Conservation (phyloP, 30 jellyfish, hydroid and myxozoan genomes). For the Hydractinia echinata region DNA sequence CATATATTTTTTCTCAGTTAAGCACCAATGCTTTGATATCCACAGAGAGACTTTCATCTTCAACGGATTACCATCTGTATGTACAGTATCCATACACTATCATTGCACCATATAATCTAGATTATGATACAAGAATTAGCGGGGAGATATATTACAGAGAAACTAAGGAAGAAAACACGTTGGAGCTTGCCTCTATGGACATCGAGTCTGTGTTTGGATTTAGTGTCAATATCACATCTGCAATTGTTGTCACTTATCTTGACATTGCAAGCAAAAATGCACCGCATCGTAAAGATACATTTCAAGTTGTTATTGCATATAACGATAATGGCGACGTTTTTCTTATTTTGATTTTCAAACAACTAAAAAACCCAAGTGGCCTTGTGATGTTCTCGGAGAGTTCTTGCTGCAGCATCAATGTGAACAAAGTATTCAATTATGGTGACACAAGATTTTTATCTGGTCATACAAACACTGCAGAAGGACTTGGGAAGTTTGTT, state of each 20-base stretch:
- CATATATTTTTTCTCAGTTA: background rate
- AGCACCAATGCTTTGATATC: background rate
- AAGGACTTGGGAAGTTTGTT: no score
- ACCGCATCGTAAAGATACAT: background rate
- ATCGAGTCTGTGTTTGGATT: background rate
- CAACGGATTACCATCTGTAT: background rate
- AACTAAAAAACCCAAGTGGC: background rate
- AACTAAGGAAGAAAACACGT: background rate
- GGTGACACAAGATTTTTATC: no score
- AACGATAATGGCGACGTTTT: background rate
- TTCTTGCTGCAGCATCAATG: background rate
- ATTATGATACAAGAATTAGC: background rate
- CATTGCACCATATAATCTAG: background rate
- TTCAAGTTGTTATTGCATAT: background rate
- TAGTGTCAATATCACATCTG: background rate
- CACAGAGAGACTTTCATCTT: background rate
- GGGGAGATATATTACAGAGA: conserved; percentile 13
- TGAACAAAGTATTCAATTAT: no score
- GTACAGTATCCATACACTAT: background rate
- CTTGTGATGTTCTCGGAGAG: conserved; percentile 4
- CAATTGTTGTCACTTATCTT: background rate
- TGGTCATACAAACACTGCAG: no score
- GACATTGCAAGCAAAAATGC: background rate
- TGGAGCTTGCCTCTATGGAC: background rate
- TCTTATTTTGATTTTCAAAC: background rate